phyloP scores from a whole-genome alignment of 1,140 invertebrate genomes.

The Paralvinella palmiformis region DNA sequence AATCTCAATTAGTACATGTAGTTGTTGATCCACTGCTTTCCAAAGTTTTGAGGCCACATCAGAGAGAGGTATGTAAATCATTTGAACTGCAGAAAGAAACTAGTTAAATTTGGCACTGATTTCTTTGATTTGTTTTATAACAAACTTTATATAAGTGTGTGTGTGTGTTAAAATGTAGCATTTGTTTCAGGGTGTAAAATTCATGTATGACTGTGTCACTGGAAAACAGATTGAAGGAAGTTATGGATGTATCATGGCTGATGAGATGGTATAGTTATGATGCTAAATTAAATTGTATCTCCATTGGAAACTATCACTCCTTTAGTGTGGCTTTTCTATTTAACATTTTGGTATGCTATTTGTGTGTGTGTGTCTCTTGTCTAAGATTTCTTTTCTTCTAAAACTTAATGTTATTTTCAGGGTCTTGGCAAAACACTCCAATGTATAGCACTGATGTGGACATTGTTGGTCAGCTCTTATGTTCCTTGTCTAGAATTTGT shows the following conservation, averaged over 20 bases:
- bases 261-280: constrained; percentile 84
- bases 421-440: constrained; percentile 91
- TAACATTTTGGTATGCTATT: too few species aligned
- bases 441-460: constrained; percentile 96
- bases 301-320: too few species aligned
- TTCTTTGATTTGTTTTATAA: background rate
- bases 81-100: too few species aligned
- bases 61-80: constrained; percentile 67
- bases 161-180: background rate
- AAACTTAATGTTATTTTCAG: constrained; percentile 42
- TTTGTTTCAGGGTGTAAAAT: constrained; percentile 77
- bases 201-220: constrained; percentile 99
- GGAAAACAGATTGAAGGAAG: constrained; percentile 80
- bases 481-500: background rate
- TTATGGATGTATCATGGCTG: constrained; percentile 96
- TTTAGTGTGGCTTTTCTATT: too few species aligned
- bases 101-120: too few species aligned
- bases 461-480: constrained; percentile 59
- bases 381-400: too few species aligned
- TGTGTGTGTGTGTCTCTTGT: too few species aligned
- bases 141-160: background rate
- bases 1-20: constrained; percentile 69
- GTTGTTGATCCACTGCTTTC: constrained; percentile 89
- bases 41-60: constrained; percentile 91
- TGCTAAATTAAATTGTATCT: too few species aligned